Evolutionary conservation across 2,888 invertebrate species (phyloP).

Genomic region (Melitaea athalia): DNA sequence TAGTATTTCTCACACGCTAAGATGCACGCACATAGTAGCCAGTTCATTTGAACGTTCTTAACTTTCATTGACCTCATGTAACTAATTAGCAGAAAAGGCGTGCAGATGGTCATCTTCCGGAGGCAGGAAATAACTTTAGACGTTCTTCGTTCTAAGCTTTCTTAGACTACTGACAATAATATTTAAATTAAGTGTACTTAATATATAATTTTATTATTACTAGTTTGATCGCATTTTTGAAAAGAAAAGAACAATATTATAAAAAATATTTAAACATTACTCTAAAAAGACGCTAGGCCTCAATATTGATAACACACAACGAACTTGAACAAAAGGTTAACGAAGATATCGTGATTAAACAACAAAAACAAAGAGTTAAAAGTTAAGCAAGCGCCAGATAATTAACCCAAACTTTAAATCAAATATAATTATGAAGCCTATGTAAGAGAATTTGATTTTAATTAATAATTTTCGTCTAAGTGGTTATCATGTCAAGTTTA

Average conservation of each 20-base stretch:
- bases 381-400: conserved; percentile 18
- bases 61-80: conserved; percentile 34
- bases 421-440: conserved; percentile 26
- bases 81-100: conserved; percentile 33
- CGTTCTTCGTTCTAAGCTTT: conserved; percentile 6
- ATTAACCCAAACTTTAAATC: conserved; percentile 30
- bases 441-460: conserved; percentile 17
- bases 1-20: conserved; percentile 15
- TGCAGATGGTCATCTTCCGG: conserved; percentile 25
- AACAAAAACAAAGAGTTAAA: conserved; percentile 23
- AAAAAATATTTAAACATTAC: too few species aligned
- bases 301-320: too few species aligned
- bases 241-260: too few species aligned
- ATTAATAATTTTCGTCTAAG: conserved; percentile 7
- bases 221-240: too few species aligned
- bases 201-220: too few species aligned
- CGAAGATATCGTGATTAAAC: conserved; percentile 28
- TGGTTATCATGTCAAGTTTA: background rate
- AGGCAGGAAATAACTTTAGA: conserved; percentile 16
- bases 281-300: too few species aligned
- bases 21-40: background rate
- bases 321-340: background rate
- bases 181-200: too few species aligned
- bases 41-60: conserved; percentile 32
- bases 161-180: background rate